A percentile compares a stretch with the other conserved stretches of the same genome.
Evolutionary conservation across 2,888 invertebrate species (phyloP).

Genomic region (Melanotus villosus): DNA sequence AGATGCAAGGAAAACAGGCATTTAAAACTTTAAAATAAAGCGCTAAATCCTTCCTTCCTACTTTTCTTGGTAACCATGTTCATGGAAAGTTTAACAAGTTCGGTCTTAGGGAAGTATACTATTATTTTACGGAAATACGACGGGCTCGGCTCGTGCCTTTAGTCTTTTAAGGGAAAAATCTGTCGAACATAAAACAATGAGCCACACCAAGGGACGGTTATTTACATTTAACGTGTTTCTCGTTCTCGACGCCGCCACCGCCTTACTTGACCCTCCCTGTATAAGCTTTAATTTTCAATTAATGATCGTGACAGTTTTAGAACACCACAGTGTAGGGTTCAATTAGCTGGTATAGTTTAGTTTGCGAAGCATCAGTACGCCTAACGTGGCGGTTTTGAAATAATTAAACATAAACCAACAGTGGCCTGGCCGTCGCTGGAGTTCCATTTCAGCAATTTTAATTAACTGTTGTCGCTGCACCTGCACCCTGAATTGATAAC

Average conservation of each 20-base stretch:
- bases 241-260: no score
- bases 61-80: conserved; percentile 14
- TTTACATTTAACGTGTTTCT: conserved; percentile 28
- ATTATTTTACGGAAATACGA: conserved; percentile 13
- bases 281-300: conserved; percentile 33
- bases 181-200: conserved; percentile 28
- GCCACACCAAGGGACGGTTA: conserved; percentile 22
- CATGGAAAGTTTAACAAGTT: conserved; percentile 20
- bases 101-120: conserved; percentile 3
- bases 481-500: neutral
- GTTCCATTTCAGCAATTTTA: conserved; percentile 5
- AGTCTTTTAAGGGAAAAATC: conserved; percentile 2
- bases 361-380: conserved; percentile 28
- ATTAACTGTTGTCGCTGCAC: conserved; percentile 5
- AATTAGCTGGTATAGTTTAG: conserved; percentile 21
- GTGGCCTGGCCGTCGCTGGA: neutral
- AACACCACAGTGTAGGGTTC: conserved; percentile 25
- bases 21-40: conserved; percentile 24
- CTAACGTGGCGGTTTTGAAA: conserved; percentile 24
- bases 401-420: conserved; percentile 16
- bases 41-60: conserved; percentile 31
- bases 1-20: conserved; percentile 13
- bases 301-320: conserved; percentile 39
- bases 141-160: neutral
- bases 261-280: conserved; percentile 21